phyloP scores from a whole-genome alignment of 2,797 vertebrate genomes.

The Lindbergichthys nudifrons region DNA sequence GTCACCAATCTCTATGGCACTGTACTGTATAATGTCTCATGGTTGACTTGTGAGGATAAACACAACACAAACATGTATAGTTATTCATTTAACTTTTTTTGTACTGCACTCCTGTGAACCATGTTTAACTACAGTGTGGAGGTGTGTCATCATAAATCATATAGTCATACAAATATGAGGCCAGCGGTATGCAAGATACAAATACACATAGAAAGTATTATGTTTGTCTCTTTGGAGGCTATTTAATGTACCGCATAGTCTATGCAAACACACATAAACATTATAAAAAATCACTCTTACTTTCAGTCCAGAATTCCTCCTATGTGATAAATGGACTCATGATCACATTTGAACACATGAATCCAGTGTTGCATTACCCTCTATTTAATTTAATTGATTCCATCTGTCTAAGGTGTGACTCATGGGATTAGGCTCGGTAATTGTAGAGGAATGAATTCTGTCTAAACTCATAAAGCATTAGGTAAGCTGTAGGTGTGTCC shows the following conservation, averaged over 20 bases:
- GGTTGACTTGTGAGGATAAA: background rate
- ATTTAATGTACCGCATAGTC: background rate
- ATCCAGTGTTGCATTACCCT: conserved; percentile 25
- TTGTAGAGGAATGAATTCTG: conserved; percentile 55
- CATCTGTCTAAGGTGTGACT: conserved; percentile 57
- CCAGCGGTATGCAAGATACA: too few relatives aligned
- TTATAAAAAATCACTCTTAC: background rate
- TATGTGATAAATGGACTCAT: conserved; percentile 2
- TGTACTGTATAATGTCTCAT: background rate
- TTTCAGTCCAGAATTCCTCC: background rate
- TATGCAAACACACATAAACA: background rate
- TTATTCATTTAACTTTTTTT: background rate
- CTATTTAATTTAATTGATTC: conserved; percentile 50
- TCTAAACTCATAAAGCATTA: conserved; percentile 55
- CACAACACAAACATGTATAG: too few relatives aligned
- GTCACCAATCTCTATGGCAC: background rate
- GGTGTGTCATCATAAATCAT: too few relatives aligned
- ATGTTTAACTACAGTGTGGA: too few relatives aligned
- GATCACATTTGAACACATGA: conserved; percentile 12
- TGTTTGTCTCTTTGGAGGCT: background rate
- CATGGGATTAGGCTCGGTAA: conserved; percentile 44
- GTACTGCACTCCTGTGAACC: too few relatives aligned
- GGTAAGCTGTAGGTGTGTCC: conserved; percentile 65
- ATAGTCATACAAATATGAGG: too few relatives aligned
- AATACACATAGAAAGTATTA: background rate